Conservation (phyloP, 2,888 invertebrate species). For the Catocala sponsa region DNA sequence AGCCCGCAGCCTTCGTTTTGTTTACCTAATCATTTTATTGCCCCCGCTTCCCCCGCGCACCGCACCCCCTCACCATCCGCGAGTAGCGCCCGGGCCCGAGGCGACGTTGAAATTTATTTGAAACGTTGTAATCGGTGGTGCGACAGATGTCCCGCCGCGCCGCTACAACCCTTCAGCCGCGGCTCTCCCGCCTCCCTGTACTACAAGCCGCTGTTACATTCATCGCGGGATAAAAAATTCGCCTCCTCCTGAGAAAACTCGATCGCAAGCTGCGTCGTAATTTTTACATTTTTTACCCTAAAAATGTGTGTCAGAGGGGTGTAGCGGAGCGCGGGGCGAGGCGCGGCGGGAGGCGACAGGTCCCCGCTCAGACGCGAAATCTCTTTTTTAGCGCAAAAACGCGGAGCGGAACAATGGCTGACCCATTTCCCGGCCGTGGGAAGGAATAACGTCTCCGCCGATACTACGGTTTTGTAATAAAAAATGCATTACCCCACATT, state of each 20-base stretch:
- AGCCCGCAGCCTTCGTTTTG: constrained; percentile 77
- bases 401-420: constrained; percentile 82
- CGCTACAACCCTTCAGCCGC: constrained; percentile 63
- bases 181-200: constrained; percentile 64
- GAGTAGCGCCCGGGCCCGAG: constrained; percentile 28
- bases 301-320: constrained; percentile 85
- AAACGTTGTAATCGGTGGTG: constrained; percentile 64
- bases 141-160: constrained; percentile 66
- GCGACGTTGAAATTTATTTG: constrained; percentile 65
- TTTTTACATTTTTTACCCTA: constrained; percentile 84
- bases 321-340: constrained; percentile 34
- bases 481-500: constrained; percentile 88
- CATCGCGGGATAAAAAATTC: constrained; percentile 68
- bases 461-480: constrained; percentile 75
- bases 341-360: constrained; percentile 71
- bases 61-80: constrained; percentile 39
- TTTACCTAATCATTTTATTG: constrained; percentile 85
- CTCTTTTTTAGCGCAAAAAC: constrained; percentile 85
- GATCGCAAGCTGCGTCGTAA: constrained; percentile 81
- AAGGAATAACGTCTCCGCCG: constrained; percentile 84
- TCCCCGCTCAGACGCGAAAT: constrained; percentile 75
- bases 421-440: constrained; percentile 88
- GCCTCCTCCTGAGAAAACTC: constrained; percentile 79
- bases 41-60: constrained; percentile 51
- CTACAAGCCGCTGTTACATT: constrained; percentile 77